These are phyloP conservation scores for Drepanosiphum platanoidis DNA, from an alignment of 2,888 invertebrate species.

Conservation along the genomic window DNA sequence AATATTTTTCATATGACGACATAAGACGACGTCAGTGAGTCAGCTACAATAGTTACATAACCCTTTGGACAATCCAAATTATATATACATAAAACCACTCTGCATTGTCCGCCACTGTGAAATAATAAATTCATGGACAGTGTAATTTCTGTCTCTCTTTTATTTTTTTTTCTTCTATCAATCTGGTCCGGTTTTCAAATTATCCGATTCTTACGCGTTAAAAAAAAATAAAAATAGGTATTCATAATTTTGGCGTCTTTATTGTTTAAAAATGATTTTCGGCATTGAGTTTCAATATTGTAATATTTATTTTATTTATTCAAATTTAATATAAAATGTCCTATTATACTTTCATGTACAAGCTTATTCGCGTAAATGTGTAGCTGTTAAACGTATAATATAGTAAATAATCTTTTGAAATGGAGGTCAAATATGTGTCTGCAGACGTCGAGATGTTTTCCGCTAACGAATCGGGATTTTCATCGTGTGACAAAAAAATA, in stretches of 20 bases:
- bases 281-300: conserved; percentile 38
- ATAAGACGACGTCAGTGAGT: conserved; percentile 39
- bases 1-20: conserved; percentile 17
- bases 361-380: not conserved
- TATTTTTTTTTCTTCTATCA: not conserved
- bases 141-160: conserved; percentile 10
- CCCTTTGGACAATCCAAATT: conserved; percentile 51
- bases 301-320: conserved; percentile 10
- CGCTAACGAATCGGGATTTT: conserved; percentile 8
- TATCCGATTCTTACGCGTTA: conserved; percentile 9
- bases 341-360: not conserved
- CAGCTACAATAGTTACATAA: conserved; percentile 42
- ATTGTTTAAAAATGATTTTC: conserved; percentile 38
- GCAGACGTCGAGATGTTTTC: conserved; percentile 10
- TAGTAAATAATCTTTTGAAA: not conserved
- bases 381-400: not conserved
- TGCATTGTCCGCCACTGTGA: conserved; percentile 36
- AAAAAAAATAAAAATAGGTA: too few species aligned
- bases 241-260: conserved; percentile 45
- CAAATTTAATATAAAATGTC: too few species aligned
- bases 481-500: not conserved
- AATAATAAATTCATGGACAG: conserved; percentile 56
- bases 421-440: conserved; percentile 6
- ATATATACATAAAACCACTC: not conserved
- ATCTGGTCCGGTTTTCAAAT: conserved; percentile 13